Base-by-base conservation (phyloP, 2,888 invertebrate species). In the Seladonia tumulorum region DNA sequence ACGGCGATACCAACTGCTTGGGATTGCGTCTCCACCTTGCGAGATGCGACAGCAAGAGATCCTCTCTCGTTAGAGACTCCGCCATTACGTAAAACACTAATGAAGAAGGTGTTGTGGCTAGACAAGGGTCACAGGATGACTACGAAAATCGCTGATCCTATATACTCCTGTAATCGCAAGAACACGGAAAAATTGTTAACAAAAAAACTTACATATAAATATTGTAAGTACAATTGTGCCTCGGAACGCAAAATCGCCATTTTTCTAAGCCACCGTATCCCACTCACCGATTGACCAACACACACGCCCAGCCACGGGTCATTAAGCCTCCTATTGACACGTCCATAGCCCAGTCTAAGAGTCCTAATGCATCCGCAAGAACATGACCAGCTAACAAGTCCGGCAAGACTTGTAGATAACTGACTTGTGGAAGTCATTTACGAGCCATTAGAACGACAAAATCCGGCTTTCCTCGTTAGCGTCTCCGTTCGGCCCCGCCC, bases 11-110 rank as follows among this genome's bases (percentile, higher is more conserved):
- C 66, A 29, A 29, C 18, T 16, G 66, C 35, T 1, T 1, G 60
- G 78, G 89, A 89, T 86, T 89, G 74, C 70, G 83, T 82, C 85
- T 71, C 10, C 74, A 49, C 14, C 12, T 22, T 29, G 66, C 66
- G 66, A 66, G 25, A 12, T 25, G 0, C 53, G 53, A 53, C 53
- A 22, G 53, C 8, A 22, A 8, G 0, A 22, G 60, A 16, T 29
- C 60, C 2, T 29, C 25, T 7, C 60, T n/a, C 0, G 25, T 5
- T 5, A 4, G 12, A 16, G 25, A 2, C 5, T 63, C 60, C 25
- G 0, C 5, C 14, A 29, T 29, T 63, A 14, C 14, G 60, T 14
- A 2, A 60, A 60, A 53, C 22, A 22, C 8, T 53, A 5, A 22
- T 53, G 53, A 53, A 53, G 22, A 53, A 22, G 22, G 18, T 49